phyloP scores from a whole-genome alignment of 2,888 invertebrate species.

The Drosophila mulleri region DNA sequence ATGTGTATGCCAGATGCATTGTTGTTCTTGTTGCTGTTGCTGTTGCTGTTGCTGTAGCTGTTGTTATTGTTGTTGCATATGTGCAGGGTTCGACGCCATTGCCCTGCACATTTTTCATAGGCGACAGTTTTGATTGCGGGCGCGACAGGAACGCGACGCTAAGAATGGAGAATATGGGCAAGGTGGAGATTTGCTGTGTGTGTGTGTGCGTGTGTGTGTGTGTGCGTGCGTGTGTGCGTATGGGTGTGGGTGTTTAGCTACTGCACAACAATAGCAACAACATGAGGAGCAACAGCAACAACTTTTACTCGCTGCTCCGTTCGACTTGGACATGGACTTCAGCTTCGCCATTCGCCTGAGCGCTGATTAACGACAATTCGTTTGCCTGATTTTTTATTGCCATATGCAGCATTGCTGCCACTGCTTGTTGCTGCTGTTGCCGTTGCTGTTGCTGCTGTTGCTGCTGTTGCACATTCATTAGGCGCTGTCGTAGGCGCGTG shows the following conservation, averaged over 20 bases:
- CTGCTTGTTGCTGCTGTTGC: neutral
- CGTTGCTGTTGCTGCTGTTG: slow-evolving; percentile 19
- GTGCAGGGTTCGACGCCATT: slow-evolving; percentile 68
- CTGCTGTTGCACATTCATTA: slow-evolving; percentile 67
- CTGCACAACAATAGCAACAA: slow-evolving; percentile 35
- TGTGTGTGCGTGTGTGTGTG: slow-evolving; percentile 9
- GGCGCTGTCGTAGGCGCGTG: slow-evolving; percentile 76
- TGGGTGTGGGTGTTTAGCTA: slow-evolving; percentile 41
- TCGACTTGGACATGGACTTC: slow-evolving; percentile 41
- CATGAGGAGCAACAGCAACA: slow-evolving; percentile 19
- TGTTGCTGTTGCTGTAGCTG: neutral
- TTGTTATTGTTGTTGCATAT: slow-evolving; percentile 30
- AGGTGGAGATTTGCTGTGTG: slow-evolving; percentile 41
- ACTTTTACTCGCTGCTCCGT: slow-evolving; percentile 32
- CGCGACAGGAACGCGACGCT: slow-evolving; percentile 25
- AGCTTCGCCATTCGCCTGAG: slow-evolving; percentile 51
- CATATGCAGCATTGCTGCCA: slow-evolving; percentile 14
- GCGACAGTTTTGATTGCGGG: slow-evolving; percentile 79
- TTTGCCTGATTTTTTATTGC: slow-evolving; percentile 80
- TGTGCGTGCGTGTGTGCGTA: neutral
- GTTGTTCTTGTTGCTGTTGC: neutral
- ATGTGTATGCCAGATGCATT: slow-evolving; percentile 10
- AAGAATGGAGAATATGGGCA: slow-evolving; percentile 36
- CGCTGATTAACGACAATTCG: slow-evolving; percentile 81
- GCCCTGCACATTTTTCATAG: slow-evolving; percentile 77